Percentiles rank a stretch among this genome's conserved stretches.
Evolutionary conservation across 2,113 vertebrate genomes (phyloP).

Genomic region (human): GRCh38 chr3:173417001-173417500

Average conservation of each 20-base stretch:
- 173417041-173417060: neutral
- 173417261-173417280: neutral
- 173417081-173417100: neutral
- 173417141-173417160: neutral
- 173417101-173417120: neutral
- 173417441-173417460: conserved; percentile 26
- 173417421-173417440: neutral
- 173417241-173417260: neutral
- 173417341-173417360: conserved; percentile 38
- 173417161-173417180: neutral
- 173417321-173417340: neutral
- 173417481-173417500: neutral
- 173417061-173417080: conserved; percentile 17
- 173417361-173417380: neutral
- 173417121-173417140: neutral
- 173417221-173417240: neutral
- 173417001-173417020: neutral
- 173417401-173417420: conserved; percentile 11
- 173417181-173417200: neutral
- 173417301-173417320: neutral
- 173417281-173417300: neutral
- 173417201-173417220: conserved; percentile 27
- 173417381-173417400: neutral
- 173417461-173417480: conserved; percentile 41
- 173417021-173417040: conserved; percentile 28